These are phyloP conservation scores for Tipula vernalis DNA, from an alignment of 2,888 invertebrate genomes.

Conservation along the genomic window DNA sequence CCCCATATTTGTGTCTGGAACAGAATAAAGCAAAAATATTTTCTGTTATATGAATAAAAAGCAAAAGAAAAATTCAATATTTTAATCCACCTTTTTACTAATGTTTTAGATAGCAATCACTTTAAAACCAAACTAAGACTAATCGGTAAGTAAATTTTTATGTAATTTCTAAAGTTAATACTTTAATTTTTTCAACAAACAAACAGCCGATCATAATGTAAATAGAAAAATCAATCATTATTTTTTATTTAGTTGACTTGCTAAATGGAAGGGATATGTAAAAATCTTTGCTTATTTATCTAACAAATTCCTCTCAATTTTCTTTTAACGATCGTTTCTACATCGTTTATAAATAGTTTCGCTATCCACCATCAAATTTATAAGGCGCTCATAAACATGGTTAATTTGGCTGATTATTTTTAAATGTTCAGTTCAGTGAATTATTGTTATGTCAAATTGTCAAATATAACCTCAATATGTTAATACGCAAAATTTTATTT, in stretches of 20 bases:
- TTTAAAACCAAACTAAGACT: not conserved
- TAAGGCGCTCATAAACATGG: not conserved
- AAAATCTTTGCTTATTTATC: not conserved
- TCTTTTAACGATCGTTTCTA: not conserved
- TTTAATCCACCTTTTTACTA: not conserved
- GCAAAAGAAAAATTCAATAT: not conserved
- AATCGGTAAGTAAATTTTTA: not conserved
- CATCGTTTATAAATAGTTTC: not conserved
- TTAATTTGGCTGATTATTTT: not conserved
- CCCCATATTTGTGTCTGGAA: not conserved
- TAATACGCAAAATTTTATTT: not conserved
- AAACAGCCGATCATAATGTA: not conserved
- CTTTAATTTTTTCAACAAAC: not conserved
- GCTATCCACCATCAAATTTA: not conserved
- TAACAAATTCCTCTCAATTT: not conserved
- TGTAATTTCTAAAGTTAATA: not conserved
- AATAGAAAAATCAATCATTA: not conserved
- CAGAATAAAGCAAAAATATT: not conserved
- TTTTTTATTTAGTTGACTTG: not conserved
- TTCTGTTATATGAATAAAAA: not conserved
- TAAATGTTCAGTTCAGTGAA: not conserved
- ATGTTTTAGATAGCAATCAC: not conserved
- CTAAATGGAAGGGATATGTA: not conserved
- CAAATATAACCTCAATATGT: not conserved
- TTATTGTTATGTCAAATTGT: not conserved